Evolutionary conservation across 2,797 vertebrate species (phyloP), one percentile per base, ranked within the genome.

Genomic region (Propithecus perrieri): DNA sequence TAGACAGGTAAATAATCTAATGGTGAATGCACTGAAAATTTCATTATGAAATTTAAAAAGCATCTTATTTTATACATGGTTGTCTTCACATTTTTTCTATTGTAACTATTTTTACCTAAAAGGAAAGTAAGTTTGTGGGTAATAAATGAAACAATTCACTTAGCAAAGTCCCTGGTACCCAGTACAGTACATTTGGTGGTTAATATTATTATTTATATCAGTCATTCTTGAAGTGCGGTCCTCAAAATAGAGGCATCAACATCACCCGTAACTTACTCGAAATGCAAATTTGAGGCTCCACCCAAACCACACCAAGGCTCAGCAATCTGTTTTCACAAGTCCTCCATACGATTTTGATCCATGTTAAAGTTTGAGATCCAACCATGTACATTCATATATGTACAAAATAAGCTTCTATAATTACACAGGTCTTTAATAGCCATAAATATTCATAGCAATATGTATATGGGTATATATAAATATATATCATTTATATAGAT

Each of bases 91-190:
- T 55, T 69, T 95, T 93, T 86, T 11, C 55, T 89, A 30, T 33
- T 69, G 8, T 38, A 79, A 63, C 18, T 28, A 80, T 38, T 33
- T 71, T 86, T 89, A 75, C 17, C 5, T 78, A 89, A 89, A 83
- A 61, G 35, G 38, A 84, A 94, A 83, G 38, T 57, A 89, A 69
- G 13, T 71, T 41, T 88, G 79, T 53, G 30, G 33, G 33, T 65
- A 89, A 96, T 43, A 93, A 95, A 84, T 67, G 35, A 95, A 89
- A 57, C 41, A 72, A 91, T 43, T 30, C 33, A 46, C 28, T 79
- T 88, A 80, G 57, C 30, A 72, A 89, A 67, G n/a, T n/a, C 38
- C 17, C 65, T 76, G 38, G 9, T 74, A 67, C 13, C 48, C 72
- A 80, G 41, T 71, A 93, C 24, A 93, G 87, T 81, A 88, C 38